Percentiles rank a stretch among this genome's conserved stretches.
Conservation (phyloP, 1,140 invertebrate species). For the Augochlora pura region DNA sequence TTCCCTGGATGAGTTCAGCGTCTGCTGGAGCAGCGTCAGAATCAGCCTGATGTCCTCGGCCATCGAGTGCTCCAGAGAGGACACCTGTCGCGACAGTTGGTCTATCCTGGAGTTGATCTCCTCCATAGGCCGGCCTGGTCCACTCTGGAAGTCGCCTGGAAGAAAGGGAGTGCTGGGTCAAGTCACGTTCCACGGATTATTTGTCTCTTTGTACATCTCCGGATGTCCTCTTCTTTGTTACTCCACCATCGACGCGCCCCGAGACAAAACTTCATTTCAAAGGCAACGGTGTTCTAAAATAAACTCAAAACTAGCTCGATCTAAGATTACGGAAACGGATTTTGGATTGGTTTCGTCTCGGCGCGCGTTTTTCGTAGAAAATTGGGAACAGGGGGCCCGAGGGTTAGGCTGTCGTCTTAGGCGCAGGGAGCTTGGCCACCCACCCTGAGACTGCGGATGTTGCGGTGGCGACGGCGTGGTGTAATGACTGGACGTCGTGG, state of each 20-base stretch:
- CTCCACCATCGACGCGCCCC: background rate
- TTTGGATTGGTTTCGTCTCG: too few relatives aligned
- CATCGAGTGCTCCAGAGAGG: slow-evolving; percentile 84
- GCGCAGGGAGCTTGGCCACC: slow-evolving; percentile 14
- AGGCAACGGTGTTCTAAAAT: too few relatives aligned
- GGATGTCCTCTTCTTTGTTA: too few relatives aligned
- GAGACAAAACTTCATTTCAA: background rate
- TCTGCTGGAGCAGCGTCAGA: slow-evolving; percentile 83
- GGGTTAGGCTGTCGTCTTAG: too few relatives aligned
- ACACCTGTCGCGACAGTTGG: slow-evolving; percentile 83
- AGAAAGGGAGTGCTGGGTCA: background rate
- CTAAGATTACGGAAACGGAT: too few relatives aligned
- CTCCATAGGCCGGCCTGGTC: slow-evolving; percentile 78
- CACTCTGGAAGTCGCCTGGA: slow-evolving; percentile 77
- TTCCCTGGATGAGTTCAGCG: slow-evolving; percentile 76
- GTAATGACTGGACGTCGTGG: slow-evolving; percentile 78
- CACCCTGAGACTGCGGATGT: slow-evolving; percentile 76
- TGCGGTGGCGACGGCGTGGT: slow-evolving; percentile 78
- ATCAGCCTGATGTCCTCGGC: slow-evolving; percentile 85
- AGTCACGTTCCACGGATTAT: background rate
- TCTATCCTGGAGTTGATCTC: slow-evolving; percentile 83
- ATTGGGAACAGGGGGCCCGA: too few relatives aligned
- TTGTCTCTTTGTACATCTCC: background rate
- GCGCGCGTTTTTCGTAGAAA: too few relatives aligned
- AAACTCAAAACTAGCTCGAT: too few relatives aligned